A percentile compares a stretch with the other conserved stretches of the same genome.
These are phyloP conservation scores for Actinia equina DNA, from an alignment of 64 coral and sea anemone genomes.

Conservation along the genomic window DNA sequence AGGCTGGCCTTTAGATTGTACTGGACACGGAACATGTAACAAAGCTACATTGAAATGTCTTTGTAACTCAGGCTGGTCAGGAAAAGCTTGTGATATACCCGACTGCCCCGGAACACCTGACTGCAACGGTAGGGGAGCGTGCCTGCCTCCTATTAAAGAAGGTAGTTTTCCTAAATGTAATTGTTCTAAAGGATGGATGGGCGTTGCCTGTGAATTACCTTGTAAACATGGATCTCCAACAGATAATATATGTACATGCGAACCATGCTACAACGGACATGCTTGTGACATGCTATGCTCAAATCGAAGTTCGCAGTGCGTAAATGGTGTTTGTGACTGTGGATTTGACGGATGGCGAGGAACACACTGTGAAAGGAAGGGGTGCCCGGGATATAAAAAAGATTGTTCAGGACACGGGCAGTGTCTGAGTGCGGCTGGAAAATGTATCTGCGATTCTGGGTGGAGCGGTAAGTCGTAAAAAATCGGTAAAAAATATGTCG, in stretches of 20 bases:
- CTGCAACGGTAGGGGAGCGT: conserved; percentile 71
- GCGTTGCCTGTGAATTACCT: conserved; percentile 68
- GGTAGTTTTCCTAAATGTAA: conserved; percentile 65
- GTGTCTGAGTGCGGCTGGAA: conserved; percentile 59
- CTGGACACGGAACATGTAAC: conserved; percentile 89
- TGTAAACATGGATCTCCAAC: conserved; percentile 75
- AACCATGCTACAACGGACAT: conserved; percentile 73
- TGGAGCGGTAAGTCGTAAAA: conserved; percentile 62
- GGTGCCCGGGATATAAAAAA: conserved; percentile 79
- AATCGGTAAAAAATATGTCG: too few relatives aligned
- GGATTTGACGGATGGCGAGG: conserved; percentile 94
- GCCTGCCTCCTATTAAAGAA: conserved; percentile 42
- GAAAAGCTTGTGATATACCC: conserved; percentile 73
- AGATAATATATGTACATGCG: conserved; percentile 60
- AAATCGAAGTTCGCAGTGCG: conserved; percentile 60
- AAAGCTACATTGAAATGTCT: conserved; percentile 65
- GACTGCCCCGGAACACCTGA: conserved; percentile 95
- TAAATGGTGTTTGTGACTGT: conserved; percentile 76
- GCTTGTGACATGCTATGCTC: conserved; percentile 84
- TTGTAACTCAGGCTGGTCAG: conserved; percentile 82
- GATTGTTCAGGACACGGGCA: conserved; percentile 96
- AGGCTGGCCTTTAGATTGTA: conserved; percentile 89
- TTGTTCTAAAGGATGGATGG: conserved; percentile 90
- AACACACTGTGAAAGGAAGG: conserved; percentile 58
- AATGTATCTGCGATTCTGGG: conserved; percentile 79